Evolutionary conservation across 1,140 invertebrate species (phyloP), one percentile per base, ranked within the genome.

Genomic region (Planococcus citri): DNA sequence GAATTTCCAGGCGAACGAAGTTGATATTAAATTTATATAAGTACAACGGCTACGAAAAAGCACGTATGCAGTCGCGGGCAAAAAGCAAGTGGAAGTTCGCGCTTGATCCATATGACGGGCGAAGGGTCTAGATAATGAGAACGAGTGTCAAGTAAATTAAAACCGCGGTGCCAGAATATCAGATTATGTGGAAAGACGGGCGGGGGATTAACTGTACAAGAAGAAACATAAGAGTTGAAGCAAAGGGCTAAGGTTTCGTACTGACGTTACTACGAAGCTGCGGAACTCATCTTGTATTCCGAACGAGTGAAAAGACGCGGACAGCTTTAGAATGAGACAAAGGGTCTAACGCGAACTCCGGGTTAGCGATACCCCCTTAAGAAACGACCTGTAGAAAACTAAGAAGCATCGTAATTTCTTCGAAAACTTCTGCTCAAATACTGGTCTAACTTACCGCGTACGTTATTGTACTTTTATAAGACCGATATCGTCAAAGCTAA

Each of bases 21-120:
- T 64, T 64, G 60, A 64, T 64, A 64, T 64, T 64, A 64, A 64
- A 64, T 64, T 64, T 64, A 64, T 58, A 58, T 64, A 64, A 64
- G 60, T 64, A 64, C 60, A 27, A 20, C 60, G 60, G 25, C 60
- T 27, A 17, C 60, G 9, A 25, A 10, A 17, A 64, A 64, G 60
- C 60, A 64, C 60, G 60, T 64, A 64, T 64, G 60, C 2, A 27
- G 21, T 64, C 25, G 21, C 25, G 25, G 25, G 60, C 21, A 25
- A 25, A 25, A 12, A 12, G 60, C 25, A 12, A 27, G 60, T 27
- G 20, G 60, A 27, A 27, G 60, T 64, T 64, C 10, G 60, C 25
- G 60, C 22, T 64, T 24, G 60, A 27, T 64, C 60, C 22, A 64
- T 24, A 64, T 27, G 25, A 64, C 25, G 60, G 60, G 60, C 60